Conservation (phyloP, 2,888 invertebrate species). For the Torymus aiolomorphi region DNA sequence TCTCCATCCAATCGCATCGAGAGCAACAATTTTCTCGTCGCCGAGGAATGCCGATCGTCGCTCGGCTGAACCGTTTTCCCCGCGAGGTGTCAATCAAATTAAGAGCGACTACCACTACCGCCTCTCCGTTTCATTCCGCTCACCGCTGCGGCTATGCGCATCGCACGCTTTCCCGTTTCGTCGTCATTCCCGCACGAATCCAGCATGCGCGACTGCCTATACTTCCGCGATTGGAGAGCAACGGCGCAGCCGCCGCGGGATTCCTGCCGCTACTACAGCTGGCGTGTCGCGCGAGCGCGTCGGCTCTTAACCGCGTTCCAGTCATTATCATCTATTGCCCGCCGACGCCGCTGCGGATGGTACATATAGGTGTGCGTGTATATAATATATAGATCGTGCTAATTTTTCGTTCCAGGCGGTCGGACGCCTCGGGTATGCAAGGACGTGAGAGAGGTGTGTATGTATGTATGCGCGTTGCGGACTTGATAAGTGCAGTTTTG, state of each 20-base stretch:
- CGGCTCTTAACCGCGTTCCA: conserved; percentile 10
- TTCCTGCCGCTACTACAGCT: too few species aligned
- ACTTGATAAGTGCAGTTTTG: too few species aligned
- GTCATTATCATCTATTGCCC: not conserved
- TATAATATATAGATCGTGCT: too few species aligned
- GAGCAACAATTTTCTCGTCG: conserved; percentile 34
- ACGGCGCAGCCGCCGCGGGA: too few species aligned
- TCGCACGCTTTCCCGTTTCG: conserved; percentile 14
- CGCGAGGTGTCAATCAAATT: conserved; percentile 60
- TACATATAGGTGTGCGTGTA: too few species aligned
- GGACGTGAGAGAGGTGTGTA: too few species aligned
- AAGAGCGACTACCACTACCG: conserved; percentile 15
- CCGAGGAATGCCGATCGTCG: conserved; percentile 21
- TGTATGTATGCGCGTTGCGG: too few species aligned
- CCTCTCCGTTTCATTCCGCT: conserved; percentile 24
- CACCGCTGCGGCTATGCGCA: not conserved
- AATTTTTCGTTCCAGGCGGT: too few species aligned
- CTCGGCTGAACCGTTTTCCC: not conserved
- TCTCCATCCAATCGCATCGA: not conserved
- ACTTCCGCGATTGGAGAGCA: conserved; percentile 26
- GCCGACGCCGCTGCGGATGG: too few species aligned
- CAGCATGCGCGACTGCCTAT: not conserved
- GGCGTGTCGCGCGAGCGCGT: conserved; percentile 1
- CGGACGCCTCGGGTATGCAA: too few species aligned
- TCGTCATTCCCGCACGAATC: conserved; percentile 24